Base-by-base conservation (phyloP, 2,797 vertebrate species). In the Lepus oiostolus region DNA sequence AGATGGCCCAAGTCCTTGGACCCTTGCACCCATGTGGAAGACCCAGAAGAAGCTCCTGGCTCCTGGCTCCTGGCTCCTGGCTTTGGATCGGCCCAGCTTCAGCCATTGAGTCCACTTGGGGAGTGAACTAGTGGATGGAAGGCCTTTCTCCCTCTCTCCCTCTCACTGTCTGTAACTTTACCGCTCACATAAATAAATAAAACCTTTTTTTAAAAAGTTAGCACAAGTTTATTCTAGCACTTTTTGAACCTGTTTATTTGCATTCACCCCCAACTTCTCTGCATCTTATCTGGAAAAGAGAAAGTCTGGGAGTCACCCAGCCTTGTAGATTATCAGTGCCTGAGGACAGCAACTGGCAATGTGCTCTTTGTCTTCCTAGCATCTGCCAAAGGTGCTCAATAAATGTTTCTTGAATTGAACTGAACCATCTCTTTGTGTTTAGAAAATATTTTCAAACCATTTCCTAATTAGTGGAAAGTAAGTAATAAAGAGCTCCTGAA, bases 401-500 rank as follows among this genome's bases (percentile, higher is more conserved):
- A 38, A 87, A 7, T 71, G 21, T 70, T 92, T 72, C 76, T 80
- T 22, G 72, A 85, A 26, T 90, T 85, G 80, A 95, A 71, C 47
- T 68, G 30, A 95, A 71, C 16, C 42, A 2, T 87, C 28, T 86
- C n/a, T 90, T 91, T 71, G 60, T 88, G 52, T 89, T 85, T 83
- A n/a, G 68, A 26, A 60, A 35, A 67, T 84, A 63, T 81, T 95
- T 91, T 95, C 28, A 79, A 93, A 63, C 82, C 50, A 74, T 58
- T 92, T 94, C 60, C 47, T 93, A 92, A 74, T 94, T 76, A 91
- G 42, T 62, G 30, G n/a, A 76, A 92, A 86, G 72, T 77, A 74
- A 85, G 58, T 72, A 79, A 68, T 93, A 70, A 93, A 83, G 52
- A 47, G 26, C 58, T 92, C 30, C 60, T 9, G 13, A 80, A 35